Conservation (phyloP, 2,113 vertebrate genomes). For the Paedocypris sp. region DNA sequence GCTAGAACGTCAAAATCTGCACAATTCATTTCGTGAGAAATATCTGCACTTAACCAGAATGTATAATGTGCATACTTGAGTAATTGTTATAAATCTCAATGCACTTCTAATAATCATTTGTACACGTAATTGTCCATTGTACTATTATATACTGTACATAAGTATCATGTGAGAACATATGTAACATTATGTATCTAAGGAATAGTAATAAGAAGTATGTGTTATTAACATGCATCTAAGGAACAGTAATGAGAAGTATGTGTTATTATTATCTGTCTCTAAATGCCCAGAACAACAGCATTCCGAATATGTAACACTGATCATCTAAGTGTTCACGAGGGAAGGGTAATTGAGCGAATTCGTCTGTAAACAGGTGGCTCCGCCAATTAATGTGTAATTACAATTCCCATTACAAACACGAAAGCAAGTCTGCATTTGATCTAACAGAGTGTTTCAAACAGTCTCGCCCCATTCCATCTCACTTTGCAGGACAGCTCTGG, state of each 20-base stretch:
- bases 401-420: slow-evolving; percentile 40
- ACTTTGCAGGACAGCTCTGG: slow-evolving; percentile 31
- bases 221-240: no score
- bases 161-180: no score
- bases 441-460: slow-evolving; percentile 16
- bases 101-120: no score
- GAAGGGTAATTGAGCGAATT: neutral
- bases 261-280: neutral
- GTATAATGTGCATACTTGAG: no score
- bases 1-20: no score
- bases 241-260: neutral
- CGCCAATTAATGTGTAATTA: slow-evolving; percentile 56
- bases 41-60: no score
- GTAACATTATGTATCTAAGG: no score
- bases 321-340: neutral
- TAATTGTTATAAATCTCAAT: no score
- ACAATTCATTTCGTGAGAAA: no score
- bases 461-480: slow-evolving; percentile 29
- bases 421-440: slow-evolving; percentile 38
- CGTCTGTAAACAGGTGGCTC: slow-evolving; percentile 48
- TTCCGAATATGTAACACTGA: neutral
- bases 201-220: no score
- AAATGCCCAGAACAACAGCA: neutral
- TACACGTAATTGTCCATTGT: no score
- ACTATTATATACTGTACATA: no score